Conservation (phyloP, 2,888 invertebrate genomes). For the Apeira syringaria region DNA sequence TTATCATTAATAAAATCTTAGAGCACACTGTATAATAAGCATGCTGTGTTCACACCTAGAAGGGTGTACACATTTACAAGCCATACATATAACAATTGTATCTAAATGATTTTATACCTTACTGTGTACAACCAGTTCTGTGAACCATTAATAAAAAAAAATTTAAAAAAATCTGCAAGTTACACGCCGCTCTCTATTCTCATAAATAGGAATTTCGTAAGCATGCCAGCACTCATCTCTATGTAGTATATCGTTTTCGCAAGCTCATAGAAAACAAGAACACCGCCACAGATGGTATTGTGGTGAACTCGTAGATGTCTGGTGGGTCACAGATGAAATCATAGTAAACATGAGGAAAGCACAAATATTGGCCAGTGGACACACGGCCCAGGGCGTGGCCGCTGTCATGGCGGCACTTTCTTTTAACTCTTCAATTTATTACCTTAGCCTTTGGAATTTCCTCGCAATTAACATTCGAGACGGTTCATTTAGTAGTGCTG, state of each 20-base stretch:
- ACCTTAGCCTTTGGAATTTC: conserved; percentile 38
- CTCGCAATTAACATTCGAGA: conserved; percentile 26
- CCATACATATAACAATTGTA: no score
- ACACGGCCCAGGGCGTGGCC: conserved; percentile 24
- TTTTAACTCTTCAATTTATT: conserved; percentile 29
- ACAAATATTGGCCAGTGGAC: conserved; percentile 14
- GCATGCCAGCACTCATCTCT: conserved; percentile 10
- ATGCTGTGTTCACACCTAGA: no score
- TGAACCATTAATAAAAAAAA: no score
- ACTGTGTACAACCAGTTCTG: no score
- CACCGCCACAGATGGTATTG: conserved; percentile 16
- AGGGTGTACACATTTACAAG: background rate
- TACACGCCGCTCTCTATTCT: conserved; percentile 2
- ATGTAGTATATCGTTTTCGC: conserved; percentile 29
- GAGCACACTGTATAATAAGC: no score
- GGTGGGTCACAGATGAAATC: background rate
- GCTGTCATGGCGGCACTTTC: conserved; percentile 27
- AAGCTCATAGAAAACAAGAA: conserved; percentile 34
- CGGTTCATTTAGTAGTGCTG: no score
- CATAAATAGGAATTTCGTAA: conserved; percentile 7
- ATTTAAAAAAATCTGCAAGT: no score
- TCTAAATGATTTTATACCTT: no score
- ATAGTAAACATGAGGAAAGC: conserved; percentile 10
- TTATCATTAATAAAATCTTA: no score
- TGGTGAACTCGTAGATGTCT: conserved; percentile 26